Base-by-base conservation (phyloP, 2,888 invertebrate species). In the Axea sp. region DNA sequence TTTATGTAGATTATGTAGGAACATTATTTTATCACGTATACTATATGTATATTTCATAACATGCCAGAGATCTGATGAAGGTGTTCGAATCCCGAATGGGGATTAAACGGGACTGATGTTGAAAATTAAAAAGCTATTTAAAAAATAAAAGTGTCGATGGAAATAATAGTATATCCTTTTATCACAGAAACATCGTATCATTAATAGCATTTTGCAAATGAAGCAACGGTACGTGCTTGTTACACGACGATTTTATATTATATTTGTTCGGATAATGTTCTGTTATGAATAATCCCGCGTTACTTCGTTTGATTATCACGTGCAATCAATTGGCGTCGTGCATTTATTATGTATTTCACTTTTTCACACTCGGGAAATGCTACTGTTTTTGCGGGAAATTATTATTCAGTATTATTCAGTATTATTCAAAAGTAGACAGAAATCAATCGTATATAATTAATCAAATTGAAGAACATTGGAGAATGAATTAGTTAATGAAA, bases 91-190 rank as follows among this genome's bases (percentile, higher is more conserved):
- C n/a, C n/a, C n/a, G n/a, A n/a, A n/a, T n/a, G n/a, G 19, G 60
- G 47, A 60, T 60, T 60, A 47, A 12, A 5, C 30, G 47, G 47
- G 60, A 60, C 47, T 47, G 47, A 60, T 60, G 47, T 11, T 17
- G 19, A 37, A 47, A 60, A 47, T 60, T 60, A 47, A 47, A 45
- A 24, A 59, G 35, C 15, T 59, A 57, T 45, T 45, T 43, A 17
- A 59, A 59, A 22, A 59, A 59, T 59, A 35, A 35, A 35, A 45
- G 17, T 26, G 11, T 17, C 26, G 5, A 19, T 3, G 2, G 19
- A 19, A 19, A 19, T 33, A 41, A 9, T n/a, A n/a, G n/a, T n/a
- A n/a, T n/a, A n/a, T n/a, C n/a, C n/a, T n/a, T n/a, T n/a, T n/a
- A n/a, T n/a, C n/a, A n/a, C 12, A 4, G 11, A 12, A 17, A 8